Evolutionary conservation across 2,113 vertebrate species (phyloP).

Genomic region (Symphodus melops): DNA sequence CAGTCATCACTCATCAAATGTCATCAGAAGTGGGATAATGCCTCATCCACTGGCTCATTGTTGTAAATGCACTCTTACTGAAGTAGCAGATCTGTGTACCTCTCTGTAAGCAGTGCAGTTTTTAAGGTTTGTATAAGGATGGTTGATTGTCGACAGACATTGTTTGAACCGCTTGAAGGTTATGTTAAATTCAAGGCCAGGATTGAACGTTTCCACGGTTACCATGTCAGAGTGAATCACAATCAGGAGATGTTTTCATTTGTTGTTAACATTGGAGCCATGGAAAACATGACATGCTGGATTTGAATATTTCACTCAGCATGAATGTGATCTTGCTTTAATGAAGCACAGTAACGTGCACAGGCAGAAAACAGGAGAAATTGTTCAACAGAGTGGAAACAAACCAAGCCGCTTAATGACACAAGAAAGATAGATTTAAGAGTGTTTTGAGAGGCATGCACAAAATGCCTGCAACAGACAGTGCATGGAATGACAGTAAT

Average conservation of each 20-base stretch:
- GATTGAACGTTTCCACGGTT: conserved; percentile 16
- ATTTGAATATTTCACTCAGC: conserved; percentile 37
- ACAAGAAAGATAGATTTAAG: conserved; percentile 4
- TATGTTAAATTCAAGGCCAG: conserved; percentile 8
- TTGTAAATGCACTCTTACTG: background rate
- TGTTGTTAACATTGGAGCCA: background rate
- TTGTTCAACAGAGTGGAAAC: conserved; percentile 18
- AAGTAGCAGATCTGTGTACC: background rate
- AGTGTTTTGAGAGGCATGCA: conserved; percentile 7
- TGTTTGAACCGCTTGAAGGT: conserved; percentile 13
- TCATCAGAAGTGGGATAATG: too few relatives aligned
- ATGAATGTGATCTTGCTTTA: conserved; percentile 37
- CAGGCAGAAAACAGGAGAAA: conserved; percentile 20
- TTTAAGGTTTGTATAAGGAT: background rate
- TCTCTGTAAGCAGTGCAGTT: background rate
- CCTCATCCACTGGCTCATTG: background rate
- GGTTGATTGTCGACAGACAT: conserved; percentile 1
- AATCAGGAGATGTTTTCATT: conserved; percentile 22
- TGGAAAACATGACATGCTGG: conserved; percentile 16
- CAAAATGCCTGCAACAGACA: conserved; percentile 6
- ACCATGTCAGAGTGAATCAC: conserved; percentile 26
- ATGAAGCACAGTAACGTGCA: conserved; percentile 20
- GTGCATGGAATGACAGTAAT: conserved; percentile 2
- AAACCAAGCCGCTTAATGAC: conserved; percentile 1
- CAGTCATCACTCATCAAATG: too few relatives aligned